A percentile compares a stretch with the other conserved stretches of the same genome.
These are phyloP conservation scores for Amphilophus citrinellus DNA, from an alignment of 2,113 vertebrate genomes.

Conservation along the genomic window DNA sequence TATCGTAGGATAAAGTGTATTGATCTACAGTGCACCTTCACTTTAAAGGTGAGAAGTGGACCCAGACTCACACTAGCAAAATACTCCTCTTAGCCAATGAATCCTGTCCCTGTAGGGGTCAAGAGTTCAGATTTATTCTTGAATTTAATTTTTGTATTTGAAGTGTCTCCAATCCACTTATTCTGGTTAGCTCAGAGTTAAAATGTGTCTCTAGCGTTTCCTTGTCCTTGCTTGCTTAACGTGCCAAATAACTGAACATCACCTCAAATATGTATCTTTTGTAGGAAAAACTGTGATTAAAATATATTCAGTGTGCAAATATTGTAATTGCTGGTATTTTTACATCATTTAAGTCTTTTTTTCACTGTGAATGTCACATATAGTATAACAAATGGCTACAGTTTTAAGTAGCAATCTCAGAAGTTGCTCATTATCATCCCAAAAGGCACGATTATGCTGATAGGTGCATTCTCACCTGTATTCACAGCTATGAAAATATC, in stretches of 20 bases:
- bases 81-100: background rate
- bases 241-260: background rate
- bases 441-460: background rate
- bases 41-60: background rate
- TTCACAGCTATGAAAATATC: background rate
- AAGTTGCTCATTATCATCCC: background rate
- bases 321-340: background rate
- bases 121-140: too few relatives aligned
- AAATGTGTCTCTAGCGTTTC: background rate
- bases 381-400: background rate
- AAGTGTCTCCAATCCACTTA: constrained; percentile 1
- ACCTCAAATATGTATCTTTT: background rate
- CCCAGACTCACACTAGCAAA: background rate
- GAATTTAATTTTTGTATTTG: background rate
- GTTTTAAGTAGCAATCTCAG: background rate
- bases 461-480: background rate
- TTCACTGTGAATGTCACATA: background rate
- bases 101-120: background rate
- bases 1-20: background rate
- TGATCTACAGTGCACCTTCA: background rate
- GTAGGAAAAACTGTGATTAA: background rate
- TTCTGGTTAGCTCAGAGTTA: constrained; percentile 1
- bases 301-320: background rate
- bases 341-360: background rate
- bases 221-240: background rate